Percentiles rank a stretch among this genome's conserved stretches.
Conservation (phyloP, 2,113 vertebrate genomes). For the Ellobius talpinus region DNA sequence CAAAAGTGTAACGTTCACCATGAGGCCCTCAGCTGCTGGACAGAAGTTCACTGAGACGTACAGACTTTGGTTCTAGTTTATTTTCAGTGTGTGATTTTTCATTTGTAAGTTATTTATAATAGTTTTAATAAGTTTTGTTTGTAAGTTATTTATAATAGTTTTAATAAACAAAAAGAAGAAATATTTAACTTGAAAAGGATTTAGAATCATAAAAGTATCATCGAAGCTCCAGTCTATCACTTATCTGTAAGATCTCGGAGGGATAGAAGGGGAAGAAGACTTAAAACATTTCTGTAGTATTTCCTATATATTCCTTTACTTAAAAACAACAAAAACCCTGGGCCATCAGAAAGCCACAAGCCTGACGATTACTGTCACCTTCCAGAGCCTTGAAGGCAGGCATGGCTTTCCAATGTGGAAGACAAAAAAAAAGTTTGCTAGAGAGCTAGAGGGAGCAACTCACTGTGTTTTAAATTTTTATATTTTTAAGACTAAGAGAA, state of each 20-base stretch:
- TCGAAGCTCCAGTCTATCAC: too few species aligned
- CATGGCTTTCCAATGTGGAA: slow-evolving; percentile 17
- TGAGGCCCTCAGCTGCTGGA: neutral
- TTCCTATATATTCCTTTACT: neutral
- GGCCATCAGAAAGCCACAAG: neutral
- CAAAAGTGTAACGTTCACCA: neutral
- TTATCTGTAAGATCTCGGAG: neutral
- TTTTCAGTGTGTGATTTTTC: neutral
- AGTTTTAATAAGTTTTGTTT: neutral
- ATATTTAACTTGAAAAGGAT: neutral
- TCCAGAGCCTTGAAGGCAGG: neutral
- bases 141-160: neutral
- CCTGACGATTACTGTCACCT: neutral
- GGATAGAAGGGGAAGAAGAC: neutral
- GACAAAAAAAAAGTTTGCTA: neutral
- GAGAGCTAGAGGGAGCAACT: neutral
- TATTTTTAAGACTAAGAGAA: slow-evolving; percentile 25
- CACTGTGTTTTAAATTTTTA: neutral
- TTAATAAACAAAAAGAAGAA: neutral
- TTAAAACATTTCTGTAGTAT: neutral
- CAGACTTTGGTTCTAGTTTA: neutral
- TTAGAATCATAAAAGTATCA: neutral
- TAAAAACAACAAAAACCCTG: neutral
- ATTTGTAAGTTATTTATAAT: neutral
- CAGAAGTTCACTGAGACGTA: neutral